These are phyloP conservation scores for Drosophila orosa DNA, from an alignment of 1,140 invertebrate genomes.

Conservation along the genomic window DNA sequence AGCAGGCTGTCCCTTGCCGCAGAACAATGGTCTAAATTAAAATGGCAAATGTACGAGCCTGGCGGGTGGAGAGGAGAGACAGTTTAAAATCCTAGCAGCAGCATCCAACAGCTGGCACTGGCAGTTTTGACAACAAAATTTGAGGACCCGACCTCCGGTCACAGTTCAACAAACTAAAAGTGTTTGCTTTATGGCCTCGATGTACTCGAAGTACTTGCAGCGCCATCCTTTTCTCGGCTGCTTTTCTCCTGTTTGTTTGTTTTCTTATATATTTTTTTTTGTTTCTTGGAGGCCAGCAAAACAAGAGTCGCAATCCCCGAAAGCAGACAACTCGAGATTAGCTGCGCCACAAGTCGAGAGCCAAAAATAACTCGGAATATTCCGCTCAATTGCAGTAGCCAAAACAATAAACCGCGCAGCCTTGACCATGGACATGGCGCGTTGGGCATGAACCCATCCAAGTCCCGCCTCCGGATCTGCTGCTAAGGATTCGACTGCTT, in stretches of 20 bases:
- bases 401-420: constrained; percentile 68
- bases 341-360: constrained; percentile 65
- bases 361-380: constrained; percentile 74
- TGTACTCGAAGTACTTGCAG: constrained; percentile 60
- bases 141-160: constrained; percentile 55
- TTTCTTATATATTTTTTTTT: neutral
- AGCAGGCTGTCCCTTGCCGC: constrained; percentile 18
- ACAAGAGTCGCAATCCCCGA: constrained; percentile 60
- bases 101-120: constrained; percentile 54
- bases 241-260: constrained; percentile 7
- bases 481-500: constrained; percentile 1
- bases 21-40: constrained; percentile 43
- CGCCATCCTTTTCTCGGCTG: constrained; percentile 8
- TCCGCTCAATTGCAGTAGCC: constrained; percentile 68
- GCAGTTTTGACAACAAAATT: constrained; percentile 70
- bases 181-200: constrained; percentile 75
- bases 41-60: constrained; percentile 20
- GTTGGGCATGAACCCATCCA: constrained; percentile 44
- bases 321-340: constrained; percentile 76
- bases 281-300: constrained; percentile 25
- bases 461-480: constrained; percentile 26
- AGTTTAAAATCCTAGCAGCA: constrained; percentile 40
- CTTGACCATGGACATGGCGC: constrained; percentile 70
- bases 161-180: constrained; percentile 81
- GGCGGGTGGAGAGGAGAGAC: neutral